Base-by-base conservation (phyloP, 2,113 vertebrate species). In the Cheilinus undulatus region DNA sequence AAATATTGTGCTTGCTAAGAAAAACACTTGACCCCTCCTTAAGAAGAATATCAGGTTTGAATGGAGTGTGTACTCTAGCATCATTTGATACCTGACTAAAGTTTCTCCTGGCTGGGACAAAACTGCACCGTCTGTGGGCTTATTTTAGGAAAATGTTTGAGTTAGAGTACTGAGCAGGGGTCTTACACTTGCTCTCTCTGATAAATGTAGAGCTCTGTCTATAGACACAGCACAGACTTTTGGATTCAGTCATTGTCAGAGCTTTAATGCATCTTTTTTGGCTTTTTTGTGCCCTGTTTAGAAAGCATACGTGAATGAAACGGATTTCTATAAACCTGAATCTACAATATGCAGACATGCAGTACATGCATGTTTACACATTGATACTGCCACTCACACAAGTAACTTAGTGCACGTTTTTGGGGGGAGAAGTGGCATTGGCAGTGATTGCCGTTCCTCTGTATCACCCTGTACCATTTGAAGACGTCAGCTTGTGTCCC, bases 1-100 rank as follows among this genome's bases (percentile, higher is more conserved):
- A 81, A 90, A 89, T 88, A 92, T 88, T 83, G 70, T 65, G 51
- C 69, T 70, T 85, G 69, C 67, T 69, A 85, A 88, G 78, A 78
- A 88, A 90, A 88, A 79, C 82, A 84, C 65, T 70, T 81, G 71
- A 73, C 23, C 50, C 32, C 57, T 69, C 27, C 67, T 49, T 42
- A 62, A 82, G 84, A 87, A 73, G 70, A 88, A 80, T 69, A 79
- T 74, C 67, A 72, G 72, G 62, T 85, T 86, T 84, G 85, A 89
- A 83, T 85, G 84, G 60, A 62, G 77, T 77, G 80, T 87, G 81
- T 73, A 70, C 54, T 79, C 64, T 76, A 71, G 80, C 79, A 85
- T 82, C 73, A 86, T 84, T 81, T 42, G 83, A 88, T 86, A 87
- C 58, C 62, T 67, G 32, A 43, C 78, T 88, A 34, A 82, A 78